Evolutionary conservation across 2,797 vertebrate genomes (phyloP).

Genomic region (Danio albolineatus): DNA sequence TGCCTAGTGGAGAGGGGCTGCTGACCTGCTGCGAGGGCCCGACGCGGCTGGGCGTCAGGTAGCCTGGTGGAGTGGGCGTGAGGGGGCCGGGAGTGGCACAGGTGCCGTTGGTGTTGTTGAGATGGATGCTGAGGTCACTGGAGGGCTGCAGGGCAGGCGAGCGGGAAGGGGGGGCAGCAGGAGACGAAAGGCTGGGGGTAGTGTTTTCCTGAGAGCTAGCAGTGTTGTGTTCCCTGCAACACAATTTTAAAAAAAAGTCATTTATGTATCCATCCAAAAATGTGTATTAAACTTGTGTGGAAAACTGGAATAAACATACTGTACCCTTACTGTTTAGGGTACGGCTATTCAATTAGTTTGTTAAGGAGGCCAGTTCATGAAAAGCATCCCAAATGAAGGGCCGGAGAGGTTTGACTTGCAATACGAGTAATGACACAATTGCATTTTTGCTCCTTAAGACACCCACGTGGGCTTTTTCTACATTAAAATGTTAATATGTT

Average conservation of each 20-base stretch:
- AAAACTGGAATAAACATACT: too few species aligned
- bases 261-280: too few species aligned
- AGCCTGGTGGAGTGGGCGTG: constrained; percentile 75
- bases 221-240: constrained; percentile 90
- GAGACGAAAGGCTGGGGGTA: constrained; percentile 84
- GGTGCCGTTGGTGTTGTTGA: constrained; percentile 81
- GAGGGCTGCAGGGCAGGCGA: constrained; percentile 80
- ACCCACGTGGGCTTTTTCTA: too few species aligned
- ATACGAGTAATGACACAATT: too few species aligned
- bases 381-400: too few species aligned
- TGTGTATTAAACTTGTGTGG: too few species aligned
- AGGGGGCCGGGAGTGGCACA: constrained; percentile 63
- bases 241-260: background rate
- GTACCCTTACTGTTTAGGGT: too few species aligned
- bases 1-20: constrained; percentile 85
- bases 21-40: constrained; percentile 80
- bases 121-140: constrained; percentile 81
- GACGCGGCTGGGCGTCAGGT: constrained; percentile 85
- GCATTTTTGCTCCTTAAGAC: too few species aligned
- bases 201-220: constrained; percentile 95
- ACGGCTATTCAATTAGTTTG: too few species aligned
- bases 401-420: too few species aligned
- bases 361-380: too few species aligned
- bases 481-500: too few species aligned
- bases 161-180: constrained; percentile 81